Evolutionary conservation across 2,113 vertebrate species (phyloP), one percentile per base, ranked within the genome.

Genomic region (Ramphastos sulfuratus): DNA sequence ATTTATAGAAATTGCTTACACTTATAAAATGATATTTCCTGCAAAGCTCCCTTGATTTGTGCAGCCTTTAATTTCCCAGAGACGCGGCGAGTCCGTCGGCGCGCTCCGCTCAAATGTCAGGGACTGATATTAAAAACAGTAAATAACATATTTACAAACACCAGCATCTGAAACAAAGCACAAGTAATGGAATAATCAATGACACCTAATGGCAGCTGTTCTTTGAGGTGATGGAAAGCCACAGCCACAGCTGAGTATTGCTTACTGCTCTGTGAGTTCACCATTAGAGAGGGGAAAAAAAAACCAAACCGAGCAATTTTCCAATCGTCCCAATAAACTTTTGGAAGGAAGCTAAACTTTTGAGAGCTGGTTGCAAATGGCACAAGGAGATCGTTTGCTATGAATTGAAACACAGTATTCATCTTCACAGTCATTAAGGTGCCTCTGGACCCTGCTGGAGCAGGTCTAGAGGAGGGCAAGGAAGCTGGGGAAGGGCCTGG

Each of bases 61-160:
- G 61, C 24, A 65, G n/a, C 5, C 1, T 84, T 74, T 94, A 78
- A 81, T 82, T 93, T 87, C 65, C 50, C 50, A 78, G 79, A 82
- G 85, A 75, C 54, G 6, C 3, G 46, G 89, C 33, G 31, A 76
- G 14, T 81, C 69, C 85, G 65, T 65, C 82, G 75, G 28, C 5
- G 3, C 12, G 10, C 71, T 67, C 31, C 30, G 64, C n/a, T 33
- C 24, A 90, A 95, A 93, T 81, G 79, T 71, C 91, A 94, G 50
- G 30, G 52, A 72, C 48, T 95, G 72, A 65, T 93, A 96, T 93
- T 83, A 92, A 92, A 95, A 94, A 65, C 21, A 91, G 31, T 91
- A 95, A 96, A 95, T 89, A 93, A 94, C 87, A 37, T 72, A 81
- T 85, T 84, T 90, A 73, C 61, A 69, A 93, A 91, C 31, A 67